Evolutionary conservation across 2,888 invertebrate genomes (phyloP).

Genomic region (Physocephala rufipes): DNA sequence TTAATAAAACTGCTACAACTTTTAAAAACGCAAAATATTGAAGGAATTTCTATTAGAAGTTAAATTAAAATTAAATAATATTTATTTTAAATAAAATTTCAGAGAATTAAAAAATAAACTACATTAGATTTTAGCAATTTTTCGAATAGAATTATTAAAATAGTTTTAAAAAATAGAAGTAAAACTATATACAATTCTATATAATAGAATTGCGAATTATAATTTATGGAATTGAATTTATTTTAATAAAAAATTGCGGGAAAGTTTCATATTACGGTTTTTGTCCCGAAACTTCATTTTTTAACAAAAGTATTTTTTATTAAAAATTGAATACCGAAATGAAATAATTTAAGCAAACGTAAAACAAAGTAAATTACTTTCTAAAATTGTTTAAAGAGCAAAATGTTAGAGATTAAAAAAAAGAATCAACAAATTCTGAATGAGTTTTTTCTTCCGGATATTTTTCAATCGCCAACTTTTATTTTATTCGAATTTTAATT

Average conservation of each 20-base stretch:
- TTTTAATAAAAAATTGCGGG: no score
- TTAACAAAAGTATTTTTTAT: background rate
- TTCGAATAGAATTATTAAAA: no score
- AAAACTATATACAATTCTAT: no score
- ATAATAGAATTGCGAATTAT: no score
- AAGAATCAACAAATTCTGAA: background rate
- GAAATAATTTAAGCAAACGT: background rate
- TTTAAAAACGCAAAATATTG: background rate
- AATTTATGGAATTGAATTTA: no score
- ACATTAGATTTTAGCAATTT: no score
- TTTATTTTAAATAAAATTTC: background rate
- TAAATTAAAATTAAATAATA: background rate
- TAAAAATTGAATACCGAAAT: no score
- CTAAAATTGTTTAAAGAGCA: background rate
- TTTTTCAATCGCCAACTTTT: background rate
- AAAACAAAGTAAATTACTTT: background rate
- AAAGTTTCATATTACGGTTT: background rate
- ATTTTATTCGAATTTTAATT: background rate
- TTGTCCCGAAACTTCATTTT: background rate
- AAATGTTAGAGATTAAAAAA: background rate
- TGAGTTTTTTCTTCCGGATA: background rate
- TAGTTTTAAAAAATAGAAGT: no score
- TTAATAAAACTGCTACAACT: no score
- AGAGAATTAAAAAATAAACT: no score
- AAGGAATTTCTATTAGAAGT: background rate